A percentile compares a stretch with the other conserved stretches of the same genome.
Evolutionary conservation across 2,888 invertebrate genomes (phyloP).

Genomic region (Cosmorhoe ocellata): DNA sequence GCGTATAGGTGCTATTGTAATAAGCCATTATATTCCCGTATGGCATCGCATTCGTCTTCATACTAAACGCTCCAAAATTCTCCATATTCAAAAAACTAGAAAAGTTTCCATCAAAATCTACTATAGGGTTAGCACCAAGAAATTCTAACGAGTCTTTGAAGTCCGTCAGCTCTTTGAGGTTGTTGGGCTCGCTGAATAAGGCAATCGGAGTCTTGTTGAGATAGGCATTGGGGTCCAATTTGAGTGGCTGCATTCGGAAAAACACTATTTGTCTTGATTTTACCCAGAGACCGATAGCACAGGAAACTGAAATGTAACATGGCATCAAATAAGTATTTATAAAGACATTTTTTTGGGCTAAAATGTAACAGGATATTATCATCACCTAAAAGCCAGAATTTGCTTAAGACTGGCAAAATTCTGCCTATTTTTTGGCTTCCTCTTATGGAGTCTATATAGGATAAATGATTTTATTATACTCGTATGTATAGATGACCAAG

Average conservation of each 20-base stretch:
- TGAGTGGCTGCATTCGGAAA: conserved; percentile 84
- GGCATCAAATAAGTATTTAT: too few species aligned
- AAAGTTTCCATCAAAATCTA: conserved; percentile 86
- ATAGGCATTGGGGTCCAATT: conserved; percentile 84
- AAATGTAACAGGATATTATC: too few species aligned
- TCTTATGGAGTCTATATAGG: too few species aligned
- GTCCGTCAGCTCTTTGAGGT: conserved; percentile 58
- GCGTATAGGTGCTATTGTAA: conserved; percentile 91
- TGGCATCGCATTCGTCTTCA: conserved; percentile 78
- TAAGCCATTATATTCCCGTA: conserved; percentile 84
- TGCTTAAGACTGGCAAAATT: too few species aligned
- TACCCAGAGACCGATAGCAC: conserved; percentile 86
- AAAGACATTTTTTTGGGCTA: too few species aligned
- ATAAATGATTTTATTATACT: too few species aligned
- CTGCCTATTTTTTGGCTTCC: too few species aligned
- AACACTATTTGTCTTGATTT: conserved; percentile 84
- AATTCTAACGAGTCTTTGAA: conserved; percentile 62
- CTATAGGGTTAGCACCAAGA: conserved; percentile 67
- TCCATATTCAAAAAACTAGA: conserved; percentile 83
- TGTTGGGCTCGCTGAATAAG: conserved; percentile 81
- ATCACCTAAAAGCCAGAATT: too few species aligned
- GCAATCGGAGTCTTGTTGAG: conserved; percentile 82
- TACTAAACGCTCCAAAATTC: conserved; percentile 86
- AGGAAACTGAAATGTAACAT: conserved; percentile 73
- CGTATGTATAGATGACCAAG: too few species aligned